Percentiles rank a stretch among this genome's conserved stretches.
phyloP scores from a whole-genome alignment of 2,797 vertebrate genomes.

The Pangasius djambal region DNA sequence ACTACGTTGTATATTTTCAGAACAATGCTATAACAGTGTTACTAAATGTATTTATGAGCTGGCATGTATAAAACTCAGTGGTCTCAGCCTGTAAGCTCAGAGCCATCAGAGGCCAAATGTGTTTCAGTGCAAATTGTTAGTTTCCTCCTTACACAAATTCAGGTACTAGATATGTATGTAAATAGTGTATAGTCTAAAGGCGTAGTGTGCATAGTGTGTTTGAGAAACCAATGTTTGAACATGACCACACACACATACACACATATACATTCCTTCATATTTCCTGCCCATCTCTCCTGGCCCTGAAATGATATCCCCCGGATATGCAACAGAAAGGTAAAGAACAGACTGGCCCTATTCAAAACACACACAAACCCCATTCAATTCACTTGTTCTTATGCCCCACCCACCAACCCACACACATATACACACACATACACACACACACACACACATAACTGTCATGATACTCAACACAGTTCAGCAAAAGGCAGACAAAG shows the following conservation, averaged over 20 bases:
- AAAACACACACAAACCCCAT: constrained; percentile 34
- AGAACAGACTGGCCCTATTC: constrained; percentile 1
- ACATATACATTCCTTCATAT: background rate
- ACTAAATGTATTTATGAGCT: background rate
- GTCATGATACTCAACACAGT: background rate
- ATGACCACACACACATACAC: background rate
- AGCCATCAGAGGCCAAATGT: background rate
- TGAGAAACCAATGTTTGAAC: constrained; percentile 19
- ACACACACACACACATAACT: background rate
- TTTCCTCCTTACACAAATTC: background rate
- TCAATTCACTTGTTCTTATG: constrained; percentile 19
- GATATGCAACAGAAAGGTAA: constrained; percentile 43
- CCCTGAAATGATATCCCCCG: constrained; percentile 32
- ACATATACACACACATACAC: background rate
- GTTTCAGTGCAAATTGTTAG: background rate
- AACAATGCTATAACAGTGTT: background rate
- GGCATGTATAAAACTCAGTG: background rate
- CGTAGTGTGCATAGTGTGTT: background rate
- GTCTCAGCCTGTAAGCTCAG: background rate
- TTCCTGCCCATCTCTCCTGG: background rate
- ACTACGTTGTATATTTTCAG: background rate
- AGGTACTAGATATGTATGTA: background rate
- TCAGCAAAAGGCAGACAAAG: constrained; percentile 5
- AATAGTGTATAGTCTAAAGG: background rate
- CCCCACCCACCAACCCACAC: background rate